Base-by-base conservation (phyloP, 2,797 vertebrate genomes). In the Chelidonichthys spinosus region DNA sequence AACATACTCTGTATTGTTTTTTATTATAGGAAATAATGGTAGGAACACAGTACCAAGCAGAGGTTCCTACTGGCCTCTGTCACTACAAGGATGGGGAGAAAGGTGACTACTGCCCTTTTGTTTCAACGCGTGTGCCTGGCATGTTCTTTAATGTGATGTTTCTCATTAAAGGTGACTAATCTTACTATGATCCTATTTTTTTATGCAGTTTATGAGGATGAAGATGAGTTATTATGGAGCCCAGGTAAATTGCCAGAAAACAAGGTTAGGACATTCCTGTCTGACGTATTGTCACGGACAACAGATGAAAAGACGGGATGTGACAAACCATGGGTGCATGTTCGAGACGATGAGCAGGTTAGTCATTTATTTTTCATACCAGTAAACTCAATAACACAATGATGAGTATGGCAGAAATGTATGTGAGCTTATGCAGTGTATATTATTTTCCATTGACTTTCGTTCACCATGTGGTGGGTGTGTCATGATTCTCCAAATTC, bases 11-110 rank as follows among this genome's bases (percentile, higher is more conserved):
- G 7, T 6, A 3, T 56, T 63, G 3, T 80, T 0, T 52, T 64
- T 44, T 44, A 11, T 47, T 69, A 11, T 60, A 99, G 98, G 98
- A 99, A 94, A 99, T 99, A 93, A 99, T 98, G 98, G 95, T 99
- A 63, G 98, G 98, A 59, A 93, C 94, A 25, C 94, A 98, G 39
- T 97, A 98, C 82, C 98, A 99, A 90, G 98, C 98, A 75, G 97
- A 99, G 82, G 97, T 99, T 87, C 98, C 98, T 42, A 89, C 92
- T 62, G 95, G 94, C 58, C 93, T 97, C 55, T 96, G 96, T 90
- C 95, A 94, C 85, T 97, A 95, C 76, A 92, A 79, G 72, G 91
- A 93, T 72, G 85, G 91, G 36, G 96, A 96, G 80, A 96, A 95
- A 84, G 94, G 98, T 99, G 79, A 89, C 85, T 82, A 39, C 35